Conservation (phyloP, 2,888 invertebrate species). For the Tribolium freemani region DNA sequence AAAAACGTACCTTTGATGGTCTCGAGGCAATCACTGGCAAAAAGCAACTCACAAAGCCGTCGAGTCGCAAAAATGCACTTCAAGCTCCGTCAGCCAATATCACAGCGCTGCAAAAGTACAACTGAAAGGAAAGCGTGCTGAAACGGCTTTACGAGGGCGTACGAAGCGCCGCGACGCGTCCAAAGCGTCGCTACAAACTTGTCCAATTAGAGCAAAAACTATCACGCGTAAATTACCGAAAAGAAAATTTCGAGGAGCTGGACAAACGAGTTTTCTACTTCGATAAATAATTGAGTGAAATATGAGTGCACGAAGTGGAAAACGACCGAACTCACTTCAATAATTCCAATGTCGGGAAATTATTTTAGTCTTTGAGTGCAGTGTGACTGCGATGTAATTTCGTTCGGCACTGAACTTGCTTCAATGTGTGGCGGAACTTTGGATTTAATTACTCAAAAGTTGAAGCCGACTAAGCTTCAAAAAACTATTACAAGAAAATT, state of each 20-base stretch:
- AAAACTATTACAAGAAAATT: too few species aligned
- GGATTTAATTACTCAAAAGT: too few species aligned
- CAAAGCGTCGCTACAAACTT: conserved; percentile 10
- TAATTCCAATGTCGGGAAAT: too few species aligned
- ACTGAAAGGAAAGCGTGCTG: conserved; percentile 59
- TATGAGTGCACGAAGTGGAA: too few species aligned
- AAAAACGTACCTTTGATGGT: conserved; percentile 26
- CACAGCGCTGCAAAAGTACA: conserved; percentile 59
- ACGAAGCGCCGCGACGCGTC: conserved; percentile 48
- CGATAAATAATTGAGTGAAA: too few species aligned
- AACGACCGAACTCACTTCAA: too few species aligned
- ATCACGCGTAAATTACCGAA: neutral
- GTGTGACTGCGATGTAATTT: too few species aligned
- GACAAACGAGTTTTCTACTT: too few species aligned
- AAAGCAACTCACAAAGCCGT: conserved; percentile 5
- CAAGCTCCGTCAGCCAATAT: conserved; percentile 48
- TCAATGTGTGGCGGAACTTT: too few species aligned
- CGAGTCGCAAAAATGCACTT: conserved; percentile 6
- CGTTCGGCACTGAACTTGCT: too few species aligned
- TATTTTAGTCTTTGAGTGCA: too few species aligned
- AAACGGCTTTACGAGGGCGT: conserved; percentile 52
- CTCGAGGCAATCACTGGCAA: conserved; percentile 18
- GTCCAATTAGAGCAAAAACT: neutral
- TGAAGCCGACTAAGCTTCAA: too few species aligned
- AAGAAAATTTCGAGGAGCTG: neutral